Evolutionary conservation across 2,888 invertebrate species (phyloP), one percentile per base, ranked within the genome.

Genomic region (Drosophila nigricruria): DNA sequence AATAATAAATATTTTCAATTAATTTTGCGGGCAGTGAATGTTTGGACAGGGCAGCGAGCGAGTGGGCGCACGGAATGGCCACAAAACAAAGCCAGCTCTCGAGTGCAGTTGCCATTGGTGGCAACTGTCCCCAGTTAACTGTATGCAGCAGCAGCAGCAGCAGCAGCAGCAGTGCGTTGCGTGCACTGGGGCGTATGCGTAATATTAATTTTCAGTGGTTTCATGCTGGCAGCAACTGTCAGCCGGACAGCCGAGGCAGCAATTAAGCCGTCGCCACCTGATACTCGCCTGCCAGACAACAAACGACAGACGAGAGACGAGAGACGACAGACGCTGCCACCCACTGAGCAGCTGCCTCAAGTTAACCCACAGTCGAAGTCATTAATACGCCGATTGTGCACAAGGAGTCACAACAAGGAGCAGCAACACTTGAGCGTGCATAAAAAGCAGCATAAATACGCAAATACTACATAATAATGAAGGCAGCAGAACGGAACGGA

Each of bases 1-100:
- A 72, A 84, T 76, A 82, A 77, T 80, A 78, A 82, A 86, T 86
- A 82, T 83, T 86, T 81, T 78, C 63, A 81, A 81, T 79, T 86
- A 78, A 86, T 82, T 82, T 78, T 69, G 76, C 52, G 45, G 53
- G 53, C 40, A 30, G 38, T 57, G 25, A 43, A 56, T 34, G 38
- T 30, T 27, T 8, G 18, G 30, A 20, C 40, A n/a, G 16, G 40
- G 43, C 27, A 42, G 64, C 38, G 20, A 14, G 43, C 8, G 20
- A 6, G 18, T 18, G 45, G 25, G 23, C 16, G 14, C 10, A 5
- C 18, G 23, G 20, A 14, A 23, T 16, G 65, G 61, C 42, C 38
- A 50, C 54, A 38, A 32, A 63, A 66, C 61, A 60, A 61, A 53
- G 63, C 59, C 47, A 49, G 59, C 12, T 23, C 43, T 23, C 43